Evolutionary conservation across 2,797 vertebrate species (phyloP), one percentile per base, ranked within the genome.

Genomic region (Thunnus albacares): DNA sequence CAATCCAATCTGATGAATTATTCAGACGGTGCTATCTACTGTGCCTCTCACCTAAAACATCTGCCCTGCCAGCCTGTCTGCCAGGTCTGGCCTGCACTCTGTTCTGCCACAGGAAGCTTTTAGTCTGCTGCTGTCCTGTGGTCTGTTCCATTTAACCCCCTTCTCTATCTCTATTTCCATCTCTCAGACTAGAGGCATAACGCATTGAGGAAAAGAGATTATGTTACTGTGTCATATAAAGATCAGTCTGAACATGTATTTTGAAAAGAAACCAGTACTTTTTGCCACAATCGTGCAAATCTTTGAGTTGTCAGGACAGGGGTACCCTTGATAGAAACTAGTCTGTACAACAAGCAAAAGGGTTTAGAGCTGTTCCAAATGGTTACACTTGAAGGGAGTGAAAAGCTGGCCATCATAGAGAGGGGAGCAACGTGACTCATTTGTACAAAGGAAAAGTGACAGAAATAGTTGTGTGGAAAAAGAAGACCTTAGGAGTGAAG

Each of bases 1-100:
- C 89, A 90, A 86, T 92, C 87, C 87, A 62, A 80, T 83, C 85
- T 86, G 88, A 92, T 95, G 91, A 95, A 95, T 95, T 92, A 95
- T 95, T 94, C 92, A 95, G 55, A 69, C 33, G 4, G 33, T 68
- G 88, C 85, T 92, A 93, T 92, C 90, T 87, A 82, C 91, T 87
- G 82, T 82, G 81, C 87, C 86, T 92, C 90, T 94, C 93, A 92
- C 88, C 88, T 92, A 91, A 92, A 93, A 91, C 91, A 93, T 91
- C 89, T 91, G 94, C 87, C 87, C 90, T 89, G 90, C 83, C 90
- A 90, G 87, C 79, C 82, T 81, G 81, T 87, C 90, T 90, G 90
- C 85, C 75, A 84, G 86, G 61, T 70, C 88, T 51, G 71, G 55
- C 78, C 82, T 75, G 79, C 78, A 76, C 83, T 49, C 76, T 58